Conservation (phyloP, 2,113 vertebrate species). For the Nanorana parkeri region DNA sequence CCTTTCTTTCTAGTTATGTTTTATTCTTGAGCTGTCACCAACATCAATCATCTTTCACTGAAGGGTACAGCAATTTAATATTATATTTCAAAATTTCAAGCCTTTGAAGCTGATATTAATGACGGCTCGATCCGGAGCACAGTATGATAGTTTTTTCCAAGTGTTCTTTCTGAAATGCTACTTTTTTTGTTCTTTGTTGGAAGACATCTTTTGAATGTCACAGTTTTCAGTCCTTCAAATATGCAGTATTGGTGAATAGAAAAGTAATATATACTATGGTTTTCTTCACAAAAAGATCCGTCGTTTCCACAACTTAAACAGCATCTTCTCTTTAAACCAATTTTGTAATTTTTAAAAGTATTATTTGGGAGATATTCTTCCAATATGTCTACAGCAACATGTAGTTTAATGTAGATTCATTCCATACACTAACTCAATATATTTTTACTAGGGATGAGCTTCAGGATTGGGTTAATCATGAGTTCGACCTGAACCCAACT, state of each 20-base stretch:
- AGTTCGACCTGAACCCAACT: no score
- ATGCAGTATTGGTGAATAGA: not conserved
- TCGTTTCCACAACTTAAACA: no score
- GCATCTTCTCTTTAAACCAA: no score
- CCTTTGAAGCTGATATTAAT: conserved; percentile 26
- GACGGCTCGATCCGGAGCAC: not conserved
- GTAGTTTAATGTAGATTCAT: no score
- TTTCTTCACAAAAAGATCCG: no score
- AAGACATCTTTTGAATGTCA: conserved; percentile 1
- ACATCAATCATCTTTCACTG: conserved; percentile 8
- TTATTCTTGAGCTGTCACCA: not conserved
- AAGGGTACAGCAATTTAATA: not conserved
- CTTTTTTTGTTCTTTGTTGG: not conserved
- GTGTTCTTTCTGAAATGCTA: conserved; percentile 14
- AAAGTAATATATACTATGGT: not conserved
- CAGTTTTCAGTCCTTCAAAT: not conserved
- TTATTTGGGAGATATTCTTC: no score
- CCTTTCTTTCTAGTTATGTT: not conserved
- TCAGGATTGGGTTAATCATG: no score
- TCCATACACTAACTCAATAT: no score
- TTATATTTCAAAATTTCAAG: not conserved
- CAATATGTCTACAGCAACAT: no score
- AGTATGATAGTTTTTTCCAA: not conserved
- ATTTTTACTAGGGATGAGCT: no score
- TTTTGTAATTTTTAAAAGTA: no score